Evolutionary conservation across 2,888 invertebrate species (phyloP).

Genomic region (Gryllus longicercus): DNA sequence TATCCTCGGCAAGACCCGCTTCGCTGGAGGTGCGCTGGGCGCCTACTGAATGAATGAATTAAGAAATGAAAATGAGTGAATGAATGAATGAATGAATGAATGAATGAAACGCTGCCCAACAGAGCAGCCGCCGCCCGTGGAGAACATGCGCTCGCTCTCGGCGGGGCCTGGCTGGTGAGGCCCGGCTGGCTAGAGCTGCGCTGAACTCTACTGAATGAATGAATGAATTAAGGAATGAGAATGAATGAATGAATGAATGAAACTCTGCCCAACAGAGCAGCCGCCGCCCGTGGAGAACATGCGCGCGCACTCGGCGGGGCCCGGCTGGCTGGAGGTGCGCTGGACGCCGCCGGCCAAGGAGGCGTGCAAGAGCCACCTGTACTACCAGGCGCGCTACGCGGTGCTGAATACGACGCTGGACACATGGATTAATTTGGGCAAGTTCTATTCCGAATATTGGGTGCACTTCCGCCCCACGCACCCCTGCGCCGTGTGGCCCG

Average conservation of each 20-base stretch:
- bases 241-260: too few species aligned
- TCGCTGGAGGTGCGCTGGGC: too few species aligned
- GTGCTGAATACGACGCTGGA: not conserved
- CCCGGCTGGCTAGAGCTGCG: too few species aligned
- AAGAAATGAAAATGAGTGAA: too few species aligned
- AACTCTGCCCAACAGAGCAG: not conserved
- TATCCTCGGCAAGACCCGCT: too few species aligned
- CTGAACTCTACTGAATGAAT: too few species aligned
- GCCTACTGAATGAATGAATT: too few species aligned
- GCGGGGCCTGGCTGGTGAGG: too few species aligned
- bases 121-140: not conserved
- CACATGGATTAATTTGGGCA: not conserved
- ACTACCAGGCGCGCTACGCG: not conserved
- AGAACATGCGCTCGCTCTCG: not conserved
- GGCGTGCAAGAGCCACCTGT: not conserved
- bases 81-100: too few species aligned
- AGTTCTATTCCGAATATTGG: not conserved
- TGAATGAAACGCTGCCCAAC: too few species aligned
- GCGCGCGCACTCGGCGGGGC: not conserved
- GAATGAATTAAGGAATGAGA: too few species aligned
- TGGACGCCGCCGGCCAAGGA: not conserved
- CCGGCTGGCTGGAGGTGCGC: not conserved
- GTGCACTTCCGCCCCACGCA: not conserved
- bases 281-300: not conserved
- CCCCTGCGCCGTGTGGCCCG: not conserved